A percentile compares a stretch with the other conserved stretches of the same genome.
Evolutionary conservation across 2,113 vertebrate genomes (phyloP).

Genomic region (Brachyhypopomus occidentalis): DNA sequence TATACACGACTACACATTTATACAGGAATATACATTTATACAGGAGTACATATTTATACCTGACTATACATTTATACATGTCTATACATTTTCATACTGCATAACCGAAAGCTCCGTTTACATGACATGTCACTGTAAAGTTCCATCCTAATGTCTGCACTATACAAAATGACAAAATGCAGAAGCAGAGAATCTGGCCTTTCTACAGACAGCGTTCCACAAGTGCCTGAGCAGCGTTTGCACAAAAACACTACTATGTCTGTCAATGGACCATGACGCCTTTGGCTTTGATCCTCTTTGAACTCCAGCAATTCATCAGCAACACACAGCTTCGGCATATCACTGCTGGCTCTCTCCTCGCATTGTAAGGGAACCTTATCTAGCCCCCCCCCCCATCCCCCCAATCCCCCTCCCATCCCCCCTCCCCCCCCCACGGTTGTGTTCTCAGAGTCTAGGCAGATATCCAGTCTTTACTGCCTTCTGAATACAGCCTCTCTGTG

Average conservation of each 20-base stretch:
- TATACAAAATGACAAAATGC: background rate
- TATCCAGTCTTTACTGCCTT: constrained; percentile 4
- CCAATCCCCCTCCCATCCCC: too few species aligned
- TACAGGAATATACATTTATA: too few species aligned
- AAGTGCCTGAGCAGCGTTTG: constrained; percentile 23
- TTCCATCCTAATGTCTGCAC: background rate
- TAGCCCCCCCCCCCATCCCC: background rate
- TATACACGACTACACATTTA: too few species aligned
- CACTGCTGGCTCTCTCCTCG: constrained; percentile 13
- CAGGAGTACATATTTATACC: too few species aligned
- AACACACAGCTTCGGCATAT: constrained; percentile 26
- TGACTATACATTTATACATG: too few species aligned
- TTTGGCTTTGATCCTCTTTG: constrained; percentile 44
- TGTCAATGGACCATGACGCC: constrained; percentile 10
- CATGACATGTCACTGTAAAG: background rate
- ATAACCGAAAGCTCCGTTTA: background rate
- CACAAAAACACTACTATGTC: constrained; percentile 30
- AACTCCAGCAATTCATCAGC: constrained; percentile 38
- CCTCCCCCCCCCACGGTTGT: background rate
- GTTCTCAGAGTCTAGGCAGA: constrained; percentile 29
- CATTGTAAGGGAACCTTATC: constrained; percentile 31
- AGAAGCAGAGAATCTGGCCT: background rate
- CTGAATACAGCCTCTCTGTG: background rate
- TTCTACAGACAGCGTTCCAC: constrained; percentile 4
- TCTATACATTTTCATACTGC: too few species aligned